Conservation (phyloP, 1,140 invertebrate species). For the Drosophila elegans region DNA sequence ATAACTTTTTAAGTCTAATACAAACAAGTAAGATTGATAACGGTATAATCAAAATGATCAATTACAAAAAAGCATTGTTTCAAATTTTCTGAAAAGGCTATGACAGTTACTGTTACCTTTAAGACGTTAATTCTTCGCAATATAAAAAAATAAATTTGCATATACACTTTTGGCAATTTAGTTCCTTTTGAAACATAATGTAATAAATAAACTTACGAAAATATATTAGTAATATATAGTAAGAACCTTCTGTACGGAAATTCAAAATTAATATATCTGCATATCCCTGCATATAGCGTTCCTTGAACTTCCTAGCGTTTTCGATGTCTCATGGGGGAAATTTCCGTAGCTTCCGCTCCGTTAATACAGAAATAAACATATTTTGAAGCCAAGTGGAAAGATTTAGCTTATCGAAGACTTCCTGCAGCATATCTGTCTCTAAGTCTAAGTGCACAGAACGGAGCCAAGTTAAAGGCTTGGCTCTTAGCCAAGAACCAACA, state of each 20-base stretch:
- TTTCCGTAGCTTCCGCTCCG: conserved; percentile 22
- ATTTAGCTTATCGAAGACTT: conserved; percentile 59
- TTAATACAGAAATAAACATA: conserved; percentile 30
- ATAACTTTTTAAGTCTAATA: no score
- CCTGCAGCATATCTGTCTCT: conserved; percentile 68
- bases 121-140: no score
- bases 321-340: conserved; percentile 8
- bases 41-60: no score
- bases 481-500: conserved; percentile 51
- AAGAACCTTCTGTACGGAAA: background rate
- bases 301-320: background rate
- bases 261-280: background rate
- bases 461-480: conserved; percentile 62
- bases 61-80: no score
- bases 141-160: no score
- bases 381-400: conserved; percentile 14
- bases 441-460: conserved; percentile 37
- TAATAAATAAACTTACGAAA: no score
- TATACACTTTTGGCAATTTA: no score
- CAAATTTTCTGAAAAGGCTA: no score
- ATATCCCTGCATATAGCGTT: background rate
- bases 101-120: no score
- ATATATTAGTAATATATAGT: no score
- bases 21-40: no score
- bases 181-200: no score